phyloP scores from a whole-genome alignment of 2,113 vertebrate genomes.

The Syrmaticus mikado region DNA sequence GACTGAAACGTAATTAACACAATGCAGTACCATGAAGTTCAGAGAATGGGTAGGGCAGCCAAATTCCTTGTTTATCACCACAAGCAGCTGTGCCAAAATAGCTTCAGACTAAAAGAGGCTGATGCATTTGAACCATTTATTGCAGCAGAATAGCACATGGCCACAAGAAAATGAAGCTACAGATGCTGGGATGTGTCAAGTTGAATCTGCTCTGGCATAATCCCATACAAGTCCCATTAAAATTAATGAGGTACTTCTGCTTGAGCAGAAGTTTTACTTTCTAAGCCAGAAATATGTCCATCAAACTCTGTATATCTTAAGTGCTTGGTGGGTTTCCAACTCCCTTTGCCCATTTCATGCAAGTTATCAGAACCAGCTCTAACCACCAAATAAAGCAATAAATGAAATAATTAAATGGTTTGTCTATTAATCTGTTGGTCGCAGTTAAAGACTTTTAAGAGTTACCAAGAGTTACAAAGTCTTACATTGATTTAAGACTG shows the following conservation, averaged over 20 bases:
- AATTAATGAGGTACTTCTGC: constrained; percentile 55
- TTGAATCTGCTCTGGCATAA: constrained; percentile 35
- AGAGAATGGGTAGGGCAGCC: not conserved
- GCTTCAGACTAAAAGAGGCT: not conserved
- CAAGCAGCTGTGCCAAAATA: not conserved
- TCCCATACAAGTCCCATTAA: not conserved
- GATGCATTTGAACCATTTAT: constrained; percentile 1
- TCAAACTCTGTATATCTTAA: not conserved
- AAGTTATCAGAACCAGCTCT: not conserved
- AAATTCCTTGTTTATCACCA: constrained; percentile 32
- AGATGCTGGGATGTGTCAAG: constrained; percentile 25
- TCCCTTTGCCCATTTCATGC: not conserved
- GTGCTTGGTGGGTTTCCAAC: not conserved
- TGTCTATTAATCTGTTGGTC: not conserved
- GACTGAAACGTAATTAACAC: not conserved
- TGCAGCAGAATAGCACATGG: not conserved
- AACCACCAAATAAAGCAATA: constrained; percentile 10
- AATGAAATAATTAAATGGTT: not conserved
- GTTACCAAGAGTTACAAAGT: not conserved
- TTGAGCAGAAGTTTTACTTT: constrained; percentile 20
- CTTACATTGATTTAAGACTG: not conserved
- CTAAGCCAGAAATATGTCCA: not conserved
- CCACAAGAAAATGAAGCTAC: not conserved
- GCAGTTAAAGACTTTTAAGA: not conserved
- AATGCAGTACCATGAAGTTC: not conserved